phyloP scores from a whole-genome alignment of 2,888 invertebrate species.

The Drosophila fulvimacula region DNA sequence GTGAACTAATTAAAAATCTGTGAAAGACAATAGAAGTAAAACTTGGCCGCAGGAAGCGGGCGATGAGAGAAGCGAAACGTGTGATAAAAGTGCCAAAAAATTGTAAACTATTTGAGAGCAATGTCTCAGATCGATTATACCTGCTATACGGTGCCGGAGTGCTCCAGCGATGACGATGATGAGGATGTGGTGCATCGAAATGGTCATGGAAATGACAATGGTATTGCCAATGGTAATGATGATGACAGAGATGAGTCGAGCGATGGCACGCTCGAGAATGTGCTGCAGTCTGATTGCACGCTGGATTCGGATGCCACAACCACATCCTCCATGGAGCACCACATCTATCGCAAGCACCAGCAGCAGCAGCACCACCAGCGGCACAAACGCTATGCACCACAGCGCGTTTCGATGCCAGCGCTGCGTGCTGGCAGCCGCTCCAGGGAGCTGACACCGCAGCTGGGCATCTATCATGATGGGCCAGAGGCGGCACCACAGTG shows the following conservation, averaged over 20 bases:
- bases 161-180: constrained; percentile 70
- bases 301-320: constrained; percentile 73
- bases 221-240: constrained; percentile 13
- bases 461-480: constrained; percentile 77
- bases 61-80: constrained; percentile 21
- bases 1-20: constrained; percentile 65
- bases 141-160: constrained; percentile 84
- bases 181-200: constrained; percentile 19
- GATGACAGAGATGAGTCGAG: constrained; percentile 41
- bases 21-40: constrained; percentile 13
- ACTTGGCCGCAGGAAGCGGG: constrained; percentile 22
- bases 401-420: constrained; percentile 70
- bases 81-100: constrained; percentile 24
- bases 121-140: constrained; percentile 83
- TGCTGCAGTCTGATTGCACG: constrained; percentile 60
- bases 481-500: constrained; percentile 85
- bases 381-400: constrained; percentile 55
- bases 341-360: constrained; percentile 60
- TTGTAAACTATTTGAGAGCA: constrained; percentile 19
- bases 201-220: constrained; percentile 15
- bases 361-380: constrained; percentile 46
- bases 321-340: constrained; percentile 76
- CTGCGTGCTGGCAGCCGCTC: constrained; percentile 53
- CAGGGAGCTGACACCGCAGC: constrained; percentile 66
- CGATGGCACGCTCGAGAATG: constrained; percentile 63